Base-by-base conservation (phyloP, 2,888 invertebrate genomes). In the Parnassius mnemosyne region DNA sequence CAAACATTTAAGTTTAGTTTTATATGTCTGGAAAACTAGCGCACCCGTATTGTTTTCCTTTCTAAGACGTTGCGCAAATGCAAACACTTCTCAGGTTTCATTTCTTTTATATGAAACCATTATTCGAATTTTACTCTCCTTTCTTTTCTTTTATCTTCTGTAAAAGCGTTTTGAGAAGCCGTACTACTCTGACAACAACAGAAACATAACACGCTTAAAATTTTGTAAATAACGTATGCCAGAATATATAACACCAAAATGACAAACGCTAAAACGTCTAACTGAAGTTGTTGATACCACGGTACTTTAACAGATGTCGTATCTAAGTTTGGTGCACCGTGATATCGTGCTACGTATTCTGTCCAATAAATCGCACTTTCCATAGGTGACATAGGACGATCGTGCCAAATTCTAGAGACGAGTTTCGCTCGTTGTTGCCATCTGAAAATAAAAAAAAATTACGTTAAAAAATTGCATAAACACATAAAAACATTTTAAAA, bases 341-440 rank as follows among this genome's bases (percentile, higher is more conserved):
- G 79, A 64, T 91, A 86, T 34, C 90, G 76, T 42, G 93, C 83
- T 66, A 93, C 89, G 71, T 93, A 93, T 69, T 94, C 93, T 12
- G 92, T 89, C 89, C 93, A 93, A 80, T 93, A 93, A 72, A 93
- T 82, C 62, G 93, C 93, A 41, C 84, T 89, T 63, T 93, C 90
- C 55, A 93, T 66, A 1, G 93, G 91, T 5, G 92, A 84, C 70
- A 87, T 85, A 46, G 92, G 85, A 0, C 93, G 90, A 67, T 92
- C 89, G 63, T 92, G 92, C 85, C 93, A 93, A 25, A 92, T 72
- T 63, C 84, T 79, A 0, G 93, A 92, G 1, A 93, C 77, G 41
- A 81, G 71, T 61, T 80, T 79, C 1, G 93, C 92, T 16, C 83
- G 83, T 11, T 84, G 77, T 71, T 87, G 87, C 72, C 76, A 76